phyloP scores from a whole-genome alignment of 2,113 vertebrate species.

The Microtus oregoni region DNA sequence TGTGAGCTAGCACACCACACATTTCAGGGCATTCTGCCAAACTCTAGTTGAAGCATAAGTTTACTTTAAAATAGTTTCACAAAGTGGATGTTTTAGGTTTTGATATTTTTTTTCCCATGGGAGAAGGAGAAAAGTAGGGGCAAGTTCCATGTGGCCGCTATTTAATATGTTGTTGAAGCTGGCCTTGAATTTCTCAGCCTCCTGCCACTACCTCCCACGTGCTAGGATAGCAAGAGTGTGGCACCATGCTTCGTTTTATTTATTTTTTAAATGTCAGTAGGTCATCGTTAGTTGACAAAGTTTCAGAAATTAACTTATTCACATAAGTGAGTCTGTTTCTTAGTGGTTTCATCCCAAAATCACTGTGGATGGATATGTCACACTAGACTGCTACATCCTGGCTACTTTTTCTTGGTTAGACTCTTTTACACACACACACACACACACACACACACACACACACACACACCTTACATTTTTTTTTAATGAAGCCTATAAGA shows the following conservation, averaged over 20 bases:
- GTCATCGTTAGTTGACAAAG: neutral
- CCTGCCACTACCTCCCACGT: neutral
- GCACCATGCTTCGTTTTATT: neutral
- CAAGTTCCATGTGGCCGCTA: neutral
- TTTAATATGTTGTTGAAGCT: neutral
- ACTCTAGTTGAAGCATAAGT: neutral
- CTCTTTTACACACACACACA: neutral
- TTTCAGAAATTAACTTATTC: slow-evolving; percentile 40
- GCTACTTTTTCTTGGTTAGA: neutral
- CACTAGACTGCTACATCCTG: neutral
- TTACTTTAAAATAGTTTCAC: slow-evolving; percentile 56
- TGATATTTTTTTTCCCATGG: neutral
- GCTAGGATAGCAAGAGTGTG: neutral
- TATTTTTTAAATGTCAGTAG: neutral
- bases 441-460: too few relatives aligned
- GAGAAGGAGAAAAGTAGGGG: neutral
- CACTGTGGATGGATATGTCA: slow-evolving; percentile 11
- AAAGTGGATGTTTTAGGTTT: neutral
- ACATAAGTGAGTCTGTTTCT: neutral
- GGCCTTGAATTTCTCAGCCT: neutral
- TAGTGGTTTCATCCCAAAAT: neutral
- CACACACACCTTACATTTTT: neutral
- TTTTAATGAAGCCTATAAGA: neutral
- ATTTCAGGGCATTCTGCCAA: slow-evolving; percentile 5
- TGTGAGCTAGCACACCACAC: neutral